Evolutionary conservation across 2,888 invertebrate species (phyloP), one percentile per base, ranked within the genome.

Genomic region (Proisotoma minuta): DNA sequence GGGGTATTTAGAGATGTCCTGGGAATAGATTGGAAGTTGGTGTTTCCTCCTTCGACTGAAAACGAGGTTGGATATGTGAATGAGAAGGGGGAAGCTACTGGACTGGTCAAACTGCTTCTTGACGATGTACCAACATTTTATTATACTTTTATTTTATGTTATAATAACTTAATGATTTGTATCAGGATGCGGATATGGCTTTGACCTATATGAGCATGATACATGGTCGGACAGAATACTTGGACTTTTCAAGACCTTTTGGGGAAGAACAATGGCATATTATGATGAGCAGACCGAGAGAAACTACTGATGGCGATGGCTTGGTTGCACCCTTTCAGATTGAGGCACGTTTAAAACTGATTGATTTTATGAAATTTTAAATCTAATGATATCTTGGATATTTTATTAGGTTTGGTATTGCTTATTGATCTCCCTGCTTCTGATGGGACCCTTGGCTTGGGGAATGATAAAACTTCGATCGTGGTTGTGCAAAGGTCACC

Each of bases 301-400:
- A 87, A 75, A 91, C 91, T 0, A 90, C 91, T 0, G 85, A 86
- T 1, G 91, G 91, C 0, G 87, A 90, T 0, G 91, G 91, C 1
- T 79, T 92, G 3, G 77, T 90, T 60, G 91, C 91, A 0, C 91
- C 91, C 0, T 92, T 91, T 73, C 85, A 87, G 65, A 80, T 78
- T 18, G 69, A 81, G 78, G 82, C 80, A 82, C 69, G 86, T 85
- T 20, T 50, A 5, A 47, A n/a, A 23, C 24, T 8, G 24, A 23
- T 23, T 47, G 20, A n/a, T 47, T 47, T n/a, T 5, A 47, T 5
- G 20, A 47, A 47, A 47, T n/a, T 47, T 47, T 47, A 18, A 5
- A n/a, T 8, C 5, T 47, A 20, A 18, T 18, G 5, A 10, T 18
- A 47, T 47, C 20, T 8, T 47, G 47, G 8, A 47, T 10, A 28